Evolutionary conservation across 2,888 invertebrate genomes (phyloP), one percentile per base, ranked within the genome.

Genomic region (Rutpela maculata): DNA sequence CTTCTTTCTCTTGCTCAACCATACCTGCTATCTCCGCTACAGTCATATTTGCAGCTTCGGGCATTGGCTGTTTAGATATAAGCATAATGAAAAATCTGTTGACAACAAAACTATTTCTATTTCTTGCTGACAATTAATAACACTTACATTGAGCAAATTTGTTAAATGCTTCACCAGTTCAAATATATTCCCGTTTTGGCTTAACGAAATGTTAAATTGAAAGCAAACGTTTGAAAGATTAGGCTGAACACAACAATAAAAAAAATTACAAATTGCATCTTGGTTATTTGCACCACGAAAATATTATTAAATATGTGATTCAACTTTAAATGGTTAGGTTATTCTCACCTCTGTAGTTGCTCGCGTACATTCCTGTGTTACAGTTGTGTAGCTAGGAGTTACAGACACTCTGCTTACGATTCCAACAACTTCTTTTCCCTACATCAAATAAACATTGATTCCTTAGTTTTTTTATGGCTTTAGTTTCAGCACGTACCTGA

Each of bases 1-100:
- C 88, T 76, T 86, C 86, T 12, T 80, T 86, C 80, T 89, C 89
- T 81, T 88, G 88, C 17, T 84, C 84, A 5, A 89, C 85, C 75
- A 89, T 65, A 71, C 85, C 73, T 12, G 85, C 84, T n/a, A 89
- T 79, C 76, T 87, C 84, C 5, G 71, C 80, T 0, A 87, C 85
- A 67, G 84, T 84, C 71, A 87, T 77, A 19, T 69, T 60, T 17
- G 70, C 70, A 11, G 78, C 70, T 56, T 77, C 60, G 1, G 79
- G 67, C 7, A 78, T 0, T 17, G 74, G 35, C 22, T 76, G 56
- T 22, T 72, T 19, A 60, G 65, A 74, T 43, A 17, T 26, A 35
- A 35, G 1, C 3, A n/a, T 31, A 63, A 17, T 63, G n/a, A 65
- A 11, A 65, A 38, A 38, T 38, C 7, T 10, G 1, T 7, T 7